Percentiles rank a stretch among this genome's conserved stretches.
phyloP scores from a whole-genome alignment of 2,113 vertebrate genomes.

The Vulpes lagopus region DNA sequence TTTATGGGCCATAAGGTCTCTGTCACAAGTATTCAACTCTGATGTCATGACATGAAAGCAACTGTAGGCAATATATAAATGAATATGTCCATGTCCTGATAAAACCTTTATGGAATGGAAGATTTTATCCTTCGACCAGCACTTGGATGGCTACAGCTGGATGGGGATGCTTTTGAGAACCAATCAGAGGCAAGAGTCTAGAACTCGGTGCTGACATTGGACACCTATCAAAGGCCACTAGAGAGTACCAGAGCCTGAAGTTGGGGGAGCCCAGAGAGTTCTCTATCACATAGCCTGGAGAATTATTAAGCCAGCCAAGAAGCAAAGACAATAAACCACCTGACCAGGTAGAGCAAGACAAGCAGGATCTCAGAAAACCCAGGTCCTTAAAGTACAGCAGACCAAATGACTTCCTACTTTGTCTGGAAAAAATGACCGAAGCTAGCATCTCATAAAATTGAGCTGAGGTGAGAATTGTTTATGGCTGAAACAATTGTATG shows the following conservation, averaged over 20 bases:
- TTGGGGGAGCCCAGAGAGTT: not conserved
- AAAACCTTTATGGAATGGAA: too few relatives aligned
- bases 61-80: too few relatives aligned
- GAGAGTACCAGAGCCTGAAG: constrained; percentile 62
- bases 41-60: too few relatives aligned
- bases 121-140: not conserved
- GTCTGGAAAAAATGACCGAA: not conserved
- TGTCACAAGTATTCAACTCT: too few relatives aligned
- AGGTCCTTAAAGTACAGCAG: not conserved
- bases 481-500: not conserved
- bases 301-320: not conserved
- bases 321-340: not conserved
- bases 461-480: not conserved
- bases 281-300: accelerated
- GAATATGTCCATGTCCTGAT: too few relatives aligned
- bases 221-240: not conserved
- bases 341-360: not conserved
- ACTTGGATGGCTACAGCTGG: not conserved
- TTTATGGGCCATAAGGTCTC: too few relatives aligned
- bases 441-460: not conserved
- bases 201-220: not conserved
- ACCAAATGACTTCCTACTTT: not conserved
- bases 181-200: not conserved
- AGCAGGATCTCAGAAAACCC: not conserved
- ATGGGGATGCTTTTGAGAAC: not conserved